phyloP scores from a whole-genome alignment of 2,113 vertebrate genomes.

The Gnathonemus echidnorhynchus region DNA sequence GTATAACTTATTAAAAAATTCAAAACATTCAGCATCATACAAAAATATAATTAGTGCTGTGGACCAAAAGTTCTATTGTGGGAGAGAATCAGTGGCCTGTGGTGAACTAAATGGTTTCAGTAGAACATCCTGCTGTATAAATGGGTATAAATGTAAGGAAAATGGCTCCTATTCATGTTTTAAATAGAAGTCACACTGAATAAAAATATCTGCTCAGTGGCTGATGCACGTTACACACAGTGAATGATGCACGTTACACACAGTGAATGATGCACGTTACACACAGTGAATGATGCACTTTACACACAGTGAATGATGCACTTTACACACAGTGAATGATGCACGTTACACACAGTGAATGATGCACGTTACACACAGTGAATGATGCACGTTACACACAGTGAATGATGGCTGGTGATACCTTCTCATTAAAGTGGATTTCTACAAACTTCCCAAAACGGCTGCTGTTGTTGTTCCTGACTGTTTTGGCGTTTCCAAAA shows the following conservation, averaged over 20 bases:
- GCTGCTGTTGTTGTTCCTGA: slow-evolving; percentile 97
- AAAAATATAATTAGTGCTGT: neutral
- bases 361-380: neutral
- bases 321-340: neutral
- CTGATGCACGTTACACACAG: neutral
- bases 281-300: neutral
- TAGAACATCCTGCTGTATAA: neutral
- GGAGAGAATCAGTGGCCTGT: neutral
- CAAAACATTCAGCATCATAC: neutral
- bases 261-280: neutral
- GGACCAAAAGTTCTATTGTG: too few species aligned
- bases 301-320: neutral
- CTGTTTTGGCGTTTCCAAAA: slow-evolving; percentile 95
- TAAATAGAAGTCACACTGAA: neutral
- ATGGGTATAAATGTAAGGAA: neutral
- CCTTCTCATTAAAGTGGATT: slow-evolving; percentile 97
- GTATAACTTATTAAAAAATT: neutral
- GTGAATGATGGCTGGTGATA: slow-evolving; percentile 33
- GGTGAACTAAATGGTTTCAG: neutral
- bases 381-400: neutral
- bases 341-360: neutral
- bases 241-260: neutral
- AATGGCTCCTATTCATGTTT: neutral
- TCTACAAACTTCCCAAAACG: slow-evolving; percentile 98
- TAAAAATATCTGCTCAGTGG: neutral